Conservation (phyloP, 2,888 invertebrate genomes). For the Drosophila algonquin region DNA sequence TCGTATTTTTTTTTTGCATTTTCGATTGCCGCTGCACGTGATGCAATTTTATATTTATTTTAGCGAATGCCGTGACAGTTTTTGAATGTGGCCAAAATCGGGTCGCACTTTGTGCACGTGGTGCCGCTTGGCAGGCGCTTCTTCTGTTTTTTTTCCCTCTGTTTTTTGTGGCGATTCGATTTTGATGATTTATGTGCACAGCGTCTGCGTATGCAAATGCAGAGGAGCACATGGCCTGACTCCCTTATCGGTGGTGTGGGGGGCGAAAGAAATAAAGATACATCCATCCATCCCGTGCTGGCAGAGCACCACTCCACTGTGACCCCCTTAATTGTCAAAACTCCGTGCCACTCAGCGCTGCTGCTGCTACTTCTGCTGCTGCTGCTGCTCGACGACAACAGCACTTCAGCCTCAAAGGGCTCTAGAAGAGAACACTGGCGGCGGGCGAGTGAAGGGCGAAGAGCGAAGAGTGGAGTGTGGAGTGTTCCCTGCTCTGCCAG, state of each 20-base stretch:
- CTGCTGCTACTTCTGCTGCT: background rate
- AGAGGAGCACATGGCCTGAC: conserved; percentile 16
- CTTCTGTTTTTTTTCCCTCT: conserved; percentile 1
- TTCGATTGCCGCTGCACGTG: conserved; percentile 38
- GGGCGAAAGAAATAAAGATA: conserved; percentile 16
- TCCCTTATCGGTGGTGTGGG: background rate
- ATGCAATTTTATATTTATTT: conserved; percentile 44
- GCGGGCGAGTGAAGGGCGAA: background rate
- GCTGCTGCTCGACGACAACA: conserved; percentile 10
- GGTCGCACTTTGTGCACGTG: conserved; percentile 74
- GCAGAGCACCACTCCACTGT: background rate
- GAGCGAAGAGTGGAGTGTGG: background rate
- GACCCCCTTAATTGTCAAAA: conserved; percentile 28
- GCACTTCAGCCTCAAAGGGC: conserved; percentile 32
- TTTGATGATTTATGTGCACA: conserved; percentile 55
- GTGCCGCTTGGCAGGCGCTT: conserved; percentile 36
- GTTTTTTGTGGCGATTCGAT: conserved; percentile 32
- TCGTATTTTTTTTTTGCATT: conserved; percentile 9
- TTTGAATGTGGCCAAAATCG: conserved; percentile 46
- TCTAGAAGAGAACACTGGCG: conserved; percentile 30
- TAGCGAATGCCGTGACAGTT: conserved; percentile 8
- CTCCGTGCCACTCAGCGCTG: conserved; percentile 33
- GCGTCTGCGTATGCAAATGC: conserved; percentile 39
- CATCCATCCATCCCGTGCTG: conserved; percentile 6
- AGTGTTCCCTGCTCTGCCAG: background rate